Base-by-base conservation (phyloP, 2,113 vertebrate genomes). In the Austrofundulus limnaeus region DNA sequence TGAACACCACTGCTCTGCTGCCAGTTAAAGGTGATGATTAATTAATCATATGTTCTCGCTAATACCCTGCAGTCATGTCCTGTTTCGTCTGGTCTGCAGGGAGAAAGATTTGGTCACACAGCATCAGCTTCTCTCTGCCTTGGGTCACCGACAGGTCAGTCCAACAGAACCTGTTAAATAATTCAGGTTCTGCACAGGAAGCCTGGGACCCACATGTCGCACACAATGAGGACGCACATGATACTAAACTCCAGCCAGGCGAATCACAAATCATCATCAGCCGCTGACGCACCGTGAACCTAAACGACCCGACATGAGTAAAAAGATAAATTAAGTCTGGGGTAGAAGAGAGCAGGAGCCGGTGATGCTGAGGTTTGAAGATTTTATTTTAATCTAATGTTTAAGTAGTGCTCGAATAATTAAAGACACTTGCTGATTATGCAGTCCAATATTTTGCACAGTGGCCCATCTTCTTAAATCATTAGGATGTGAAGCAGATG, bases 261-360 rank as follows among this genome's bases (percentile, higher is more conserved):
- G 5, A 34, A 54, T 83, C 69, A 49, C 54, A 61, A 72, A 78
- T 80, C 68, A 71, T 75, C 79, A 74, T 59, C 47, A 58, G 55
- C 66, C 8, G 52, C 71, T 13, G 60, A 67, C 9, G 31, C 52
- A 25, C 78, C 63, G 73, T 84, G 75, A 77, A 81, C 77, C 74
- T 55, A 38, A 80, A 74, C 69, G 78, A 82, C 76, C 80, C 75
- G 78, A 80, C 73, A 81, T 57, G 76, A 75, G 73, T 68, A 57
- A 72, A 75, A 61, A 72, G 76, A 78, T 70, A 56, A 70, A 82
- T 75, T 11, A 67, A 17, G 50, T 59, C 60, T 31, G 11, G 17
- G 12, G n/a, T 20, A 61, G 21, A 15, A 6, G 20, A 25, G 48
- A 63, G 37, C 46, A 53, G 19, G 9, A 42, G 38, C 25, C 50